Evolutionary conservation across 2,113 vertebrate genomes (phyloP), one percentile per base, ranked within the genome.

Genomic region (Rhinogobius similis): DNA sequence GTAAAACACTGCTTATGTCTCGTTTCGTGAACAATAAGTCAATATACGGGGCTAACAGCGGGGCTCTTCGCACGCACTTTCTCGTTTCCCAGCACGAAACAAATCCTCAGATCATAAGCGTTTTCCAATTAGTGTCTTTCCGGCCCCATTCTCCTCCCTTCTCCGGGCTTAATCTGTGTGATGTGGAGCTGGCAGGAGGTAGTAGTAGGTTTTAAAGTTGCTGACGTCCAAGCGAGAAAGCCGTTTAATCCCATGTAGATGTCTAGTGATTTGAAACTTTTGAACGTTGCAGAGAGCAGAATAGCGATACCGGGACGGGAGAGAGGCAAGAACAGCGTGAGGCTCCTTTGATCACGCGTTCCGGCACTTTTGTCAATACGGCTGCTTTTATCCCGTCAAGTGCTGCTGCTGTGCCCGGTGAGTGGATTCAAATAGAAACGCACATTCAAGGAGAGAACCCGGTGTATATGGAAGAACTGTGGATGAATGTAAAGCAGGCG

Each of bases 241-340:
- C 53, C 27, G n/a, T 71, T 71, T 68, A 32, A 73, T 68, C 55
- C 20, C 7, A 18, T 67, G 50, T 46, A 41, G 50, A 58, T 0
- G 43, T 44, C 13, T 44, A 16, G 43, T 48, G 5, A 4, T 26
- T 8, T 18, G 27, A 59, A 59, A n/a, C 26, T 36, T 36, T 32
- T 10, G 26, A 0, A 3, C 3, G 27, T n/a, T 18, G 16, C 11
- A 5, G 56, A 29, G 8, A 59, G 56, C 29, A 10, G 27, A 11
- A 32, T 18, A 10, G 20, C 8, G 1, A 7, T 9, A 21, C 20
- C 2, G 20, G 8, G 46, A 50, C 1, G 20, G 13, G 14, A 20
- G 43, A 27, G 67, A n/a, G 20, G 39, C 16, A 18, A 38, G 46
- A 12, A 21, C 68, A 18, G 48, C 46, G 24, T 43, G 65, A 26